phyloP scores from a whole-genome alignment of 2,888 invertebrate genomes.

The Scelioninae gen. 2 region DNA sequence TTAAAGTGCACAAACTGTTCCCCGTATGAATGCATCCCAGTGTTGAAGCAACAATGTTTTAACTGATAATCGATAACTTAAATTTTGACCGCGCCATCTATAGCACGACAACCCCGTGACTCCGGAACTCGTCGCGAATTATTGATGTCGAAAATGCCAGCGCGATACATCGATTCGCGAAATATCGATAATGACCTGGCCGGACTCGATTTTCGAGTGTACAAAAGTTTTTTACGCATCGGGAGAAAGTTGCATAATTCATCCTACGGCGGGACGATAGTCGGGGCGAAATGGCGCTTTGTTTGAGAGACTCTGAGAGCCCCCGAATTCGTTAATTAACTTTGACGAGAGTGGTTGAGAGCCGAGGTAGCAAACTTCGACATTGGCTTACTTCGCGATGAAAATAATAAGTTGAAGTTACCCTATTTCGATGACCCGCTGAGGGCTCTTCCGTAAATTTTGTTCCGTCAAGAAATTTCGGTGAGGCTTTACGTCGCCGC shows the following conservation, averaged over 20 bases:
- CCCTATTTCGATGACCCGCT: slow-evolving; percentile 33
- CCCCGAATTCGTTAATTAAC: slow-evolving; percentile 59
- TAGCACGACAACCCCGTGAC: no score
- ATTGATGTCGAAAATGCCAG: neutral
- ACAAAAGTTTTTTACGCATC: slow-evolving; percentile 31
- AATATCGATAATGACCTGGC: slow-evolving; percentile 14
- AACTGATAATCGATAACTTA: slow-evolving; percentile 11
- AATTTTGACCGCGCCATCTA: no score
- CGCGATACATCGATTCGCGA: slow-evolving; percentile 16
- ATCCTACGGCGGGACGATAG: slow-evolving; percentile 46
- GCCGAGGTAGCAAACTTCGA: slow-evolving; percentile 49
- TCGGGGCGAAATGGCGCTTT: slow-evolving; percentile 47
- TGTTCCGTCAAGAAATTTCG: no score
- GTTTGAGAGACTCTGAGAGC: slow-evolving; percentile 50
- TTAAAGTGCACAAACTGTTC: no score
- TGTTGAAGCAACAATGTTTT: neutral
- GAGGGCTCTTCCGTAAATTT: slow-evolving; percentile 29
- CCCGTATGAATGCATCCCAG: neutral
- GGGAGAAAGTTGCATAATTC: slow-evolving; percentile 54
- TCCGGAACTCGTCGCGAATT: no score
- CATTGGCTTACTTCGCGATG: slow-evolving; percentile 46
- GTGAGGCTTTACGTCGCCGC: slow-evolving; percentile 4
- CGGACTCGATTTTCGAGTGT: slow-evolving; percentile 18
- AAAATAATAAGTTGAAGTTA: slow-evolving; percentile 54
- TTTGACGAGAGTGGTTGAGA: slow-evolving; percentile 48